Evolutionary conservation across 92 coral and sea anemone species (phyloP).

Genomic region (Heliopora coerulea): DNA sequence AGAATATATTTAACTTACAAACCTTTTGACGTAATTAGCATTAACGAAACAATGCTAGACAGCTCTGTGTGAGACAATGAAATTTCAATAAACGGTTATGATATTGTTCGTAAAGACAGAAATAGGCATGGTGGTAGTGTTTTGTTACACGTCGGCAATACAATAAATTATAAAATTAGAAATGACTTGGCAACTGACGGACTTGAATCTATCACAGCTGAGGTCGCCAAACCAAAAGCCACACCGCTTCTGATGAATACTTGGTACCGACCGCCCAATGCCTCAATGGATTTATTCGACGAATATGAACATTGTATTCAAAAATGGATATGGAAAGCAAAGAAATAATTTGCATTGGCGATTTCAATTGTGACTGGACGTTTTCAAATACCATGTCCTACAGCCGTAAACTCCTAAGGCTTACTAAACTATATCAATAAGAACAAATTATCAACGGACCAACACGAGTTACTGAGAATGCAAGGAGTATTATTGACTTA

Average conservation of each 20-base stretch:
- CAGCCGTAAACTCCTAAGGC: no score
- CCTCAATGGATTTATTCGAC: background rate
- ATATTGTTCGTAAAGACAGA: conserved; percentile 34
- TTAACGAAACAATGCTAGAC: conserved; percentile 50
- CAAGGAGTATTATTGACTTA: no score
- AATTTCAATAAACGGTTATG: conserved; percentile 15
- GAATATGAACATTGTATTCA: conserved; percentile 5
- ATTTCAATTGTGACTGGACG: no score
- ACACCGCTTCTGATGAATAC: background rate
- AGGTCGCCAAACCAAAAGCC: background rate
- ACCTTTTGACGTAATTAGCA: conserved; percentile 41
- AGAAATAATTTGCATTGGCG: no score
- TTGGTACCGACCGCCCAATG: background rate
- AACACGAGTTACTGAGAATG: no score
- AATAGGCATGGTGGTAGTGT: conserved; percentile 47
- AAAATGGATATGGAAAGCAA: background rate
- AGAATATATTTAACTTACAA: background rate
- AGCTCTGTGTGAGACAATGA: conserved; percentile 15
- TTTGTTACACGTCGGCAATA: conserved; percentile 28
- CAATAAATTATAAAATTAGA: conserved; percentile 11
- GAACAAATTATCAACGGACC: no score
- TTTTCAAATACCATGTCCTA: no score
- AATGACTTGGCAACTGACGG: background rate
- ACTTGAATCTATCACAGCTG: background rate
- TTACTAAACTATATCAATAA: no score